Percentiles rank a stretch among this genome's conserved stretches.
These are phyloP conservation scores for Hypomesus transpacificus DNA, from an alignment of 2,113 vertebrate species.

Conservation along the genomic window DNA sequence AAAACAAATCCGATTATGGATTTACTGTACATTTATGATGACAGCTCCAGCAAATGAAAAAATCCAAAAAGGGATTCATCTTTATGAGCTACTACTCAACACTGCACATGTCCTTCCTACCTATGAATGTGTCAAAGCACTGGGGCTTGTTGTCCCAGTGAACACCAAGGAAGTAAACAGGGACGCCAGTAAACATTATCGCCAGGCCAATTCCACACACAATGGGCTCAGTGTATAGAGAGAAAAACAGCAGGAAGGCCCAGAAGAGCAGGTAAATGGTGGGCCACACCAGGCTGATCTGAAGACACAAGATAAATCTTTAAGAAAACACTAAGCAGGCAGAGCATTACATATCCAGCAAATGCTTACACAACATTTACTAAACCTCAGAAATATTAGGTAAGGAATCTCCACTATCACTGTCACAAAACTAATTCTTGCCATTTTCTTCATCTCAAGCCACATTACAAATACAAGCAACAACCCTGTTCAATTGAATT, in stretches of 20 bases:
- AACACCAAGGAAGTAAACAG: conserved; percentile 78
- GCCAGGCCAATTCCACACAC: conserved; percentile 77
- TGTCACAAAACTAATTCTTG: too few relatives aligned
- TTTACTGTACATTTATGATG: too few relatives aligned
- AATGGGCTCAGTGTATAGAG: conserved; percentile 76
- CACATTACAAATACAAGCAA: not conserved
- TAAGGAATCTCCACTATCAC: not conserved
- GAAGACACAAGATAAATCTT: conserved; percentile 16
- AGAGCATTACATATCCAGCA: not conserved
- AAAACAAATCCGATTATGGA: not conserved
- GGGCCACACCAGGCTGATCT: conserved; percentile 78
- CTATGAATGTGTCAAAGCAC: conserved; percentile 62
- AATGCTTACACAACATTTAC: not conserved
- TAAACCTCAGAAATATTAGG: not conserved
- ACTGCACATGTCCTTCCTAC: conserved; percentile 56
- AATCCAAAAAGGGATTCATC: too few relatives aligned
- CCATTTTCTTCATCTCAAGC: too few relatives aligned
- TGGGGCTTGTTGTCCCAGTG: conserved; percentile 78
- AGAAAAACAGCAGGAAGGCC: conserved; percentile 79
- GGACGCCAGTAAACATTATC: conserved; percentile 79
- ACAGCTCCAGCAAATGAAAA: not conserved
- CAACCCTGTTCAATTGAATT: not conserved
- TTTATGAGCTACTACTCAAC: too few relatives aligned
- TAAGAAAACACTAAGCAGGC: not conserved
- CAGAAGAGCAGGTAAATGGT: conserved; percentile 82